A percentile compares a stretch with the other conserved stretches of the same genome.
These are phyloP conservation scores for Thelaira solivaga DNA, from an alignment of 2,888 invertebrate species.

Conservation along the genomic window DNA sequence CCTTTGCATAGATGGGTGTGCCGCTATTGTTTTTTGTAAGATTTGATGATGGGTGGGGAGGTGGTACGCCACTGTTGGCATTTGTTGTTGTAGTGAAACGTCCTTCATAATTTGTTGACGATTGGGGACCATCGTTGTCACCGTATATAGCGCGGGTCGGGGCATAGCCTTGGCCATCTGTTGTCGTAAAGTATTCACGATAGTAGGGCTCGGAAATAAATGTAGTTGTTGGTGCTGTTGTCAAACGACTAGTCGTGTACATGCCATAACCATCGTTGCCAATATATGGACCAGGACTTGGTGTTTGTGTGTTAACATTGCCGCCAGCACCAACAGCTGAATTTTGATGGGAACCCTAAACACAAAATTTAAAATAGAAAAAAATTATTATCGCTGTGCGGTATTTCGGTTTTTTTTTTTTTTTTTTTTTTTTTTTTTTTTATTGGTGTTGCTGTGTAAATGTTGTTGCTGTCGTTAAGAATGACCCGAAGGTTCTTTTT, in stretches of 20 bases:
- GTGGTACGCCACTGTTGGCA: slow-evolving; percentile 64
- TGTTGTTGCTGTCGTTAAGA: slow-evolving; percentile 8
- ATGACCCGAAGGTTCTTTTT: slow-evolving; percentile 30
- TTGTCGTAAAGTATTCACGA: slow-evolving; percentile 84
- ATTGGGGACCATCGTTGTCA: slow-evolving; percentile 74
- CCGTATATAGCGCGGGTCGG: slow-evolving; percentile 75
- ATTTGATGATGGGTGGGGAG: slow-evolving; percentile 67
- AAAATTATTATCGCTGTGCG: neutral
- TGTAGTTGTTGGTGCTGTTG: slow-evolving; percentile 75
- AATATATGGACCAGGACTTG: slow-evolving; percentile 77
- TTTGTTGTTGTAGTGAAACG: slow-evolving; percentile 74
- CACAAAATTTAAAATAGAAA: slow-evolving; percentile 16
- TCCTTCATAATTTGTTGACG: slow-evolving; percentile 75
- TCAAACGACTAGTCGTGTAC: slow-evolving; percentile 74
- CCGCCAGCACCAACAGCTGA: slow-evolving; percentile 64
- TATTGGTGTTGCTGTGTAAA: neutral
- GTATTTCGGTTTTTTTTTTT: neutral
- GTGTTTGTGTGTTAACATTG: slow-evolving; percentile 75
- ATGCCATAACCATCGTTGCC: slow-evolving; percentile 77
- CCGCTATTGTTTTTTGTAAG: slow-evolving; percentile 65
- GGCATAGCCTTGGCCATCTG: slow-evolving; percentile 77
- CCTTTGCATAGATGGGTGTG: slow-evolving; percentile 76
- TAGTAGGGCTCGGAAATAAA: slow-evolving; percentile 87
- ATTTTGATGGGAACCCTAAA: slow-evolving; percentile 73
- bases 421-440: neutral